Evolutionary conservation across 1,140 invertebrate genomes (phyloP).

Genomic region (Diabrotica undecimpunctata): DNA sequence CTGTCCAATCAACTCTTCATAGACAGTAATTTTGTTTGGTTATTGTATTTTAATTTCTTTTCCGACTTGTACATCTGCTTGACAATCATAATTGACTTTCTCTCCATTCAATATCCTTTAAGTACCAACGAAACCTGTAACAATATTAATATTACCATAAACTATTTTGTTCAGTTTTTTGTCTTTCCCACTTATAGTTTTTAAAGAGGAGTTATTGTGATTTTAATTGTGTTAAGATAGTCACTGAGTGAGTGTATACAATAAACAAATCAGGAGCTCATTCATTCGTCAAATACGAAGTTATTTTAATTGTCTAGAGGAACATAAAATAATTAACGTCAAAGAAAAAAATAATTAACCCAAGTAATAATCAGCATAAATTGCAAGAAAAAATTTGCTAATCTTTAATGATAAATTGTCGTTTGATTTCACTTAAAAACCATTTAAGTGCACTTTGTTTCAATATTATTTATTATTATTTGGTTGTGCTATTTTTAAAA

Average conservation of each 20-base stretch:
- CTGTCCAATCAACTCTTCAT: not conserved
- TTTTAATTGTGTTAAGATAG: not conserved
- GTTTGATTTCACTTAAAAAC: no score
- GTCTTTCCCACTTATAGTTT: not conserved
- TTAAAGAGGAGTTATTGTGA: not conserved
- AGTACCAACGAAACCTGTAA: not conserved
- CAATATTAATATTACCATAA: not conserved
- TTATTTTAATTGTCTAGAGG: not conserved
- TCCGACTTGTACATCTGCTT: not conserved
- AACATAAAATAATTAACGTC: no score
- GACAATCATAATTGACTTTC: conserved; percentile 2
- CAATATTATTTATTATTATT: no score
- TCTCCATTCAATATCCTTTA: not conserved
- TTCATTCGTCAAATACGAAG: not conserved
- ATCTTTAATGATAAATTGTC: no score
- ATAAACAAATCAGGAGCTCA: not conserved
- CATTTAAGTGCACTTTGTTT: no score
- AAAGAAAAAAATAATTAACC: no score
- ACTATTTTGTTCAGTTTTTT: not conserved
- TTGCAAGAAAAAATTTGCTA: no score
- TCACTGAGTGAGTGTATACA: not conserved
- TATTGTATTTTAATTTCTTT: conserved; percentile 3
- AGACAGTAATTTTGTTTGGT: not conserved
- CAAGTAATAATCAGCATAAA: no score
- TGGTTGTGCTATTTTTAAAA: no score